Conservation (phyloP, 1,140 invertebrate genomes). For the Pseudomyrmex cubaensis region DNA sequence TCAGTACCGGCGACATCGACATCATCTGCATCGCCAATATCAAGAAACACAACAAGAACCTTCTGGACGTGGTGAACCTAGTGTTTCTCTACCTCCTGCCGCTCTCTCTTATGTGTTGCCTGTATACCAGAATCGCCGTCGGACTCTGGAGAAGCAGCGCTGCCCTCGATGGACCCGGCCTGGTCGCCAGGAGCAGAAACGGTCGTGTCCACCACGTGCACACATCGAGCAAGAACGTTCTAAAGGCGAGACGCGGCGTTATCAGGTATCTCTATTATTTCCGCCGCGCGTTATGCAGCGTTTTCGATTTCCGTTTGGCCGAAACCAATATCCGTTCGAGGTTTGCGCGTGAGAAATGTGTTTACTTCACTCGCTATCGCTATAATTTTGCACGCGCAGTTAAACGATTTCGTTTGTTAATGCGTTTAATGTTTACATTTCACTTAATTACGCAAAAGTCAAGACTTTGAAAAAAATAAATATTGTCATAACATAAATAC, state of each 20-base stretch:
- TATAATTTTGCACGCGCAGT: not conserved
- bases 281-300: not conserved
- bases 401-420: not conserved
- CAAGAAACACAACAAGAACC: constrained; percentile 90
- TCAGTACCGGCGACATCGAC: constrained; percentile 87
- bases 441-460: not conserved
- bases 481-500: not conserved
- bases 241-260: constrained; percentile 89
- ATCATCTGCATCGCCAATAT: constrained; percentile 91
- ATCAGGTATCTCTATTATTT: constrained; percentile 81
- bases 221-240: constrained; percentile 89
- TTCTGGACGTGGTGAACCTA: constrained; percentile 92
- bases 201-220: constrained; percentile 84
- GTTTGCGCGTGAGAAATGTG: not conserved
- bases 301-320: constrained; percentile 3
- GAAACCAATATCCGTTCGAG: constrained; percentile 14
- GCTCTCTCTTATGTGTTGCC: constrained; percentile 88
- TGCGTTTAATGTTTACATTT: not conserved
- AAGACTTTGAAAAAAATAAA: not conserved
- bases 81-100: constrained; percentile 91
- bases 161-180: constrained; percentile 65
- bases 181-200: constrained; percentile 69
- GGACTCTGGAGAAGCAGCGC: constrained; percentile 88
- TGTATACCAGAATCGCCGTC: constrained; percentile 90
- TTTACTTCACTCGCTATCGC: not conserved